Conservation (phyloP, 2,113 vertebrate species). For the Pangasianodon gigas region DNA sequence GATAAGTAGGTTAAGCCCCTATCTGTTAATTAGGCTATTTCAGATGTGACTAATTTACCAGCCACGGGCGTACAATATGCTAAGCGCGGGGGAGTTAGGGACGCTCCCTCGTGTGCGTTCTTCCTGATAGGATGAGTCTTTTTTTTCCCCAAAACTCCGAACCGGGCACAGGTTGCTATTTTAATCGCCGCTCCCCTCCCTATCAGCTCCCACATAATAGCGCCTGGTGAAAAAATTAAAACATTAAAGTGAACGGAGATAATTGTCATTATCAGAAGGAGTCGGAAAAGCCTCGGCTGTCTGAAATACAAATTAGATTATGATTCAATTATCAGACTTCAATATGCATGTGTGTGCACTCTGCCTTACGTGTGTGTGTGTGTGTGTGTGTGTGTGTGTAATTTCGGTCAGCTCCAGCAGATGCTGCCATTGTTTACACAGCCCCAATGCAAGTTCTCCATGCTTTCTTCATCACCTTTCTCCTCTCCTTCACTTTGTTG, state of each 20-base stretch:
- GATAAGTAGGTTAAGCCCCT: conserved; percentile 75
- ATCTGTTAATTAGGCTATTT: conserved; percentile 82
- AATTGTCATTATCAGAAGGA: conserved; percentile 59
- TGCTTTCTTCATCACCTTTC: background rate
- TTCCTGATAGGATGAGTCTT: conserved; percentile 53
- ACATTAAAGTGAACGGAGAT: conserved; percentile 61
- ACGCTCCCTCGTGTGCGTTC: conserved; percentile 37
- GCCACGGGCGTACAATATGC: conserved; percentile 68
- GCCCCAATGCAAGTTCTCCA: background rate
- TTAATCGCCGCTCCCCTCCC: conserved; percentile 49
- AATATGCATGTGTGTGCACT: conserved; percentile 34
- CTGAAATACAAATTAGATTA: conserved; percentile 58
- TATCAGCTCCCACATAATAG: conserved; percentile 56
- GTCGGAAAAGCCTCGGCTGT: conserved; percentile 39
- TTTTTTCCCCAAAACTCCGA: conserved; percentile 54
- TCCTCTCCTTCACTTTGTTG: background rate
- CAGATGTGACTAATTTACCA: conserved; percentile 77
- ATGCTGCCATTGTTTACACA: conserved; percentile 75
- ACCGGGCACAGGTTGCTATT: conserved; percentile 53
- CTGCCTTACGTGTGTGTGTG: conserved; percentile 34
- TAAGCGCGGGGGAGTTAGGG: conserved; percentile 61
- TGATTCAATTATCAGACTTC: conserved; percentile 56
- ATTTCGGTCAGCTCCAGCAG: conserved; percentile 81
- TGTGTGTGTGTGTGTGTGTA: conserved; percentile 59
- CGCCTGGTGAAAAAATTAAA: conserved; percentile 52